Evolutionary conservation across 1,140 invertebrate species (phyloP).

Genomic region (Hermatobates lingyangjiaoensis): DNA sequence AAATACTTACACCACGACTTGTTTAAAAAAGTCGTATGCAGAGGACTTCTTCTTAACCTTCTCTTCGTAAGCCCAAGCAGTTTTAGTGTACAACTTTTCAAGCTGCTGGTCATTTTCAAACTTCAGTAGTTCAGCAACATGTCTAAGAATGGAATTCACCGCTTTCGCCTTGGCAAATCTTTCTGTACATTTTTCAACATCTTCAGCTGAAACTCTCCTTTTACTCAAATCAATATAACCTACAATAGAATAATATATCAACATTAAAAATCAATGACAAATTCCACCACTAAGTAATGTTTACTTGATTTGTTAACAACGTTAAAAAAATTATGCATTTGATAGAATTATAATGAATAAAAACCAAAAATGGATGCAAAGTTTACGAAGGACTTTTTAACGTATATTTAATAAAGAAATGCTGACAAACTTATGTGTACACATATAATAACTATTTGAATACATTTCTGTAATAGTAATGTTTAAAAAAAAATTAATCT

Average conservation of each 20-base stretch:
- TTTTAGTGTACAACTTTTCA: slow-evolving; percentile 94
- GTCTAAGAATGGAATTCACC: slow-evolving; percentile 79
- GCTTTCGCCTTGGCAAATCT: slow-evolving; percentile 97
- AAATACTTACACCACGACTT: slow-evolving; percentile 75
- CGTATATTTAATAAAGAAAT: too few species aligned
- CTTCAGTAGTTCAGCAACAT: slow-evolving; percentile 80
- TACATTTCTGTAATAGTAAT: too few species aligned
- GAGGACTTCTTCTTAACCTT: slow-evolving; percentile 91
- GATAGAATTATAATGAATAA: too few species aligned
- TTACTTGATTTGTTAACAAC: too few species aligned
- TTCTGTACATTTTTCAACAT: slow-evolving; percentile 95
- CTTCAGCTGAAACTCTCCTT: slow-evolving; percentile 91
- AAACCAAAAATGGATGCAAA: too few species aligned
- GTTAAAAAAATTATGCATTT: too few species aligned
- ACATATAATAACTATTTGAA: too few species aligned
- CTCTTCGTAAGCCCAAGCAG: slow-evolving; percentile 98
- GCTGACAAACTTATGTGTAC: too few species aligned
- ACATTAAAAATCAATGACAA: too few species aligned
- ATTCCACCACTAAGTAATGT: too few species aligned
- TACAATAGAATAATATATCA: slow-evolving; percentile 22
- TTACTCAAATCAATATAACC: slow-evolving; percentile 99
- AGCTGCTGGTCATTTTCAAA: slow-evolving; percentile 79
- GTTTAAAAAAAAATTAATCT: too few species aligned
- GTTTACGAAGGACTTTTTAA: too few species aligned
- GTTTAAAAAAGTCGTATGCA: slow-evolving; percentile 96